Percentiles rank a stretch among this genome's conserved stretches.
phyloP scores from a whole-genome alignment of 2,113 vertebrate genomes.

The Mixornis gularis region DNA sequence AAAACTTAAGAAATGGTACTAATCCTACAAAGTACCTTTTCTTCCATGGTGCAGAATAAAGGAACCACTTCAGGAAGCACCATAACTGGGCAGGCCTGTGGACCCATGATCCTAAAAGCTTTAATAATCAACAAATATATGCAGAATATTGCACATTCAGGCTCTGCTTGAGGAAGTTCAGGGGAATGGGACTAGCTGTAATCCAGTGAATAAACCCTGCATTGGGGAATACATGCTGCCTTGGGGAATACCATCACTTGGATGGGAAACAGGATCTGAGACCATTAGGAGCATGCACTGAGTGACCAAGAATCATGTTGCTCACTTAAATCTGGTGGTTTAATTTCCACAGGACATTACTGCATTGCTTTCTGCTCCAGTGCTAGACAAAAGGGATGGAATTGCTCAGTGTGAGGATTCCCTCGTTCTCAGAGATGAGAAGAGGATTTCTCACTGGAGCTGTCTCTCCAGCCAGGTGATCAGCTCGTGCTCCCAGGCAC shows the following conservation, averaged over 20 bases:
- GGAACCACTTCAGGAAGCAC: neutral
- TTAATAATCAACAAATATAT: neutral
- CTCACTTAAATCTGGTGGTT: neutral
- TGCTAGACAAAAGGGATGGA: accelerated
- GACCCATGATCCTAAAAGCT: neutral
- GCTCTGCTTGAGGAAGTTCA: neutral
- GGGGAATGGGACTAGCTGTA: neutral
- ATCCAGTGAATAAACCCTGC: neutral
- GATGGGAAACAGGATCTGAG: neutral
- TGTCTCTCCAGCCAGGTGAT: neutral
- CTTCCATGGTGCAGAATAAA: neutral
- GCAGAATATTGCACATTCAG: neutral
- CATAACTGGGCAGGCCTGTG: neutral
- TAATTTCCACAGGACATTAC: neutral
- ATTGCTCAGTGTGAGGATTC: neutral
- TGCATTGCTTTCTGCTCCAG: neutral
- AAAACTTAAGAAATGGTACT: neutral
- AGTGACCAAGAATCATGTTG: neutral
- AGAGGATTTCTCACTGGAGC: neutral
- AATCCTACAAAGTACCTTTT: neutral
- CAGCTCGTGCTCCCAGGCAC: neutral
- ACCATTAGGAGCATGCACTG: neutral
- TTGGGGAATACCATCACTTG: neutral
- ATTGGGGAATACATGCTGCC: neutral
- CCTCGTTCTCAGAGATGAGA: neutral